Percentiles rank a stretch among this genome's conserved stretches.
These are phyloP conservation scores for Papilio aristodemus DNA, from an alignment of 1,140 invertebrate species.

Conservation along the genomic window DNA sequence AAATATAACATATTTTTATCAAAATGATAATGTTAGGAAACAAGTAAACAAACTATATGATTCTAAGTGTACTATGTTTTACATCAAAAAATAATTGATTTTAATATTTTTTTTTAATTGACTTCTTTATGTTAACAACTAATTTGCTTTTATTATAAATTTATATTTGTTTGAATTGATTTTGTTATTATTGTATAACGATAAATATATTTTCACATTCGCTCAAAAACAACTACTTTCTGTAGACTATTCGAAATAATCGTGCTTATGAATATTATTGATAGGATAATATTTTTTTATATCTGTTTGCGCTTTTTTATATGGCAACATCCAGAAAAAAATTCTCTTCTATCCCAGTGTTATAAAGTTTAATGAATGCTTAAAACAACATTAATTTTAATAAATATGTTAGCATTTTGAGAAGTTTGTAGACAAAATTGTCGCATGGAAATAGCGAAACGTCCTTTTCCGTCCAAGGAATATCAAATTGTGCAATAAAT, in stretches of 20 bases:
- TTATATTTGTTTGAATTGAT: slow-evolving; percentile 38
- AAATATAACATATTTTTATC: slow-evolving; percentile 29
- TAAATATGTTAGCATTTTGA: background rate
- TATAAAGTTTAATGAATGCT: background rate
- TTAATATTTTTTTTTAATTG: background rate
- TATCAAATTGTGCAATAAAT: slow-evolving; percentile 37
- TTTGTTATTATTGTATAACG: slow-evolving; percentile 46
- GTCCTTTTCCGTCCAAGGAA: slow-evolving; percentile 61
- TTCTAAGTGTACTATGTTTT: slow-evolving; percentile 21
- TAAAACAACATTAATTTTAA: background rate
- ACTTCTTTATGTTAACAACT: slow-evolving; percentile 24
- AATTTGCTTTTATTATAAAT: slow-evolving; percentile 28
- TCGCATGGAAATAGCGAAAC: slow-evolving; percentile 25
- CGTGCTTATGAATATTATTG: background rate
- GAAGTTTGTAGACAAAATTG: background rate
- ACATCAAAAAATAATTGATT: slow-evolving; percentile 11
- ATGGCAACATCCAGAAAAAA: background rate
- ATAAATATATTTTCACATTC: slow-evolving; percentile 41
- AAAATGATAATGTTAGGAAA: slow-evolving; percentile 1
- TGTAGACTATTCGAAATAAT: slow-evolving; percentile 13
- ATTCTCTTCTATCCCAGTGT: slow-evolving; percentile 1
- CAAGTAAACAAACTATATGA: slow-evolving; percentile 13
- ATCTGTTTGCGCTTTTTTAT: background rate
- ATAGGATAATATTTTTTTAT: background rate
- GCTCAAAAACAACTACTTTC: slow-evolving; percentile 31